Evolutionary conservation across 2,797 vertebrate genomes (phyloP).

Genomic region (Pteropus rufus): DNA sequence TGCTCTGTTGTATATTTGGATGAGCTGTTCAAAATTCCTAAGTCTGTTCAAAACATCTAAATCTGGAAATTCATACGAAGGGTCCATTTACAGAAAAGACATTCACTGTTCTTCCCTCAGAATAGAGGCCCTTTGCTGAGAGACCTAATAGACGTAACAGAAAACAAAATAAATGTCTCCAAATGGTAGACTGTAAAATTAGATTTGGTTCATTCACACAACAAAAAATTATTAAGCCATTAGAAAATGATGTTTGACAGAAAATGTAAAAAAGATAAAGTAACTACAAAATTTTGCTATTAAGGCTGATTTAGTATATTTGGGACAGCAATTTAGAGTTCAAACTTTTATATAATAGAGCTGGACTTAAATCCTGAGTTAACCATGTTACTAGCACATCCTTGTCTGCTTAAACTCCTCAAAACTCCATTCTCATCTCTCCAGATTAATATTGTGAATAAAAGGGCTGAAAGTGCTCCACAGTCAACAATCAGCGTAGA

Average conservation of each 20-base stretch:
- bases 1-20: neutral
- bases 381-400: neutral
- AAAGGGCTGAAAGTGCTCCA: neutral
- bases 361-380: neutral
- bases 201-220: neutral
- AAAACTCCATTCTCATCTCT: neutral
- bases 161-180: neutral
- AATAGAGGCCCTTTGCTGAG: neutral
- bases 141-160: neutral
- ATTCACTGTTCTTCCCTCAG: neutral
- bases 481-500: neutral
- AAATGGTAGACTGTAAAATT: neutral
- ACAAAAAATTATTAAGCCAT: neutral
- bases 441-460: neutral
- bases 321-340: neutral
- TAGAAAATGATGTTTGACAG: neutral
- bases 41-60: neutral
- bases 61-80: neutral
- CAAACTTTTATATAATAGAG: neutral
- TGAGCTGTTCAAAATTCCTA: neutral
- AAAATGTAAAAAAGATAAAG: neutral
- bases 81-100: neutral
- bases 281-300: neutral
- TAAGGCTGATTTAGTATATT: neutral
- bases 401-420: neutral